A percentile compares a stretch with the other conserved stretches of the same genome.
phyloP scores from a whole-genome alignment of 2,113 vertebrate species.

The Sinocyclocheilus anshuiensis region DNA sequence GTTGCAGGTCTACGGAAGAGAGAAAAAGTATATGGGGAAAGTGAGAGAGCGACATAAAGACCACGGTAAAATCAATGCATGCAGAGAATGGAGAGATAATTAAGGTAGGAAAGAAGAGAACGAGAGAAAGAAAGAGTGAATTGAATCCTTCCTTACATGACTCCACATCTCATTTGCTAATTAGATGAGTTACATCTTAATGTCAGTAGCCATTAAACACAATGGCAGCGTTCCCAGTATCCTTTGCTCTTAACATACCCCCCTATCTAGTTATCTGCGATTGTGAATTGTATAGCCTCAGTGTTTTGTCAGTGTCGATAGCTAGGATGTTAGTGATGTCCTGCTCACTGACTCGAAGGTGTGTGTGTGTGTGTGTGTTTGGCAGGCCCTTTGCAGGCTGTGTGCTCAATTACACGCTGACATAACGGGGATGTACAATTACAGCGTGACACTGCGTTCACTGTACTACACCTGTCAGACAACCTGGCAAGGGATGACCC shows the following conservation, averaged over 20 bases:
- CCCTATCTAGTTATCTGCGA: conserved; percentile 11
- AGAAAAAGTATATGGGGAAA: neutral
- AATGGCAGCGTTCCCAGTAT: conserved; percentile 28
- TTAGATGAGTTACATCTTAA: conserved; percentile 40
- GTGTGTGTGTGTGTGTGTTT: conserved; percentile 34
- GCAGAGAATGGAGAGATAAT: conserved; percentile 21
- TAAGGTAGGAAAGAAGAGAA: neutral
- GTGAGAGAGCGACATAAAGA: conserved; percentile 3
- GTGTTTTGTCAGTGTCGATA: conserved; percentile 18
- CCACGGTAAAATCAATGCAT: conserved; percentile 43
- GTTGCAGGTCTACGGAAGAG: neutral
- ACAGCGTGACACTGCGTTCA: conserved; percentile 43
- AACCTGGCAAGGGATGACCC: conserved; percentile 33
- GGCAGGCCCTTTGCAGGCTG: conserved; percentile 21
- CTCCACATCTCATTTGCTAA: conserved; percentile 31
- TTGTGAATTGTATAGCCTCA: conserved; percentile 20
- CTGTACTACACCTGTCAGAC: conserved; percentile 43
- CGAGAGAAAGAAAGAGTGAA: conserved; percentile 9
- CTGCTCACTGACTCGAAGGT: conserved; percentile 4
- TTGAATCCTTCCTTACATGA: conserved; percentile 12
- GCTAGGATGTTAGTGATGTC: conserved; percentile 35
- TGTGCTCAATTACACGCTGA: conserved; percentile 52
- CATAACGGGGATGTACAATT: conserved; percentile 53
- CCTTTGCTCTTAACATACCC: conserved; percentile 22
- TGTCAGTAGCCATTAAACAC: conserved; percentile 31